These are phyloP conservation scores for Pelusios castaneus DNA, from an alignment of 2,113 vertebrate species.

Conservation along the genomic window DNA sequence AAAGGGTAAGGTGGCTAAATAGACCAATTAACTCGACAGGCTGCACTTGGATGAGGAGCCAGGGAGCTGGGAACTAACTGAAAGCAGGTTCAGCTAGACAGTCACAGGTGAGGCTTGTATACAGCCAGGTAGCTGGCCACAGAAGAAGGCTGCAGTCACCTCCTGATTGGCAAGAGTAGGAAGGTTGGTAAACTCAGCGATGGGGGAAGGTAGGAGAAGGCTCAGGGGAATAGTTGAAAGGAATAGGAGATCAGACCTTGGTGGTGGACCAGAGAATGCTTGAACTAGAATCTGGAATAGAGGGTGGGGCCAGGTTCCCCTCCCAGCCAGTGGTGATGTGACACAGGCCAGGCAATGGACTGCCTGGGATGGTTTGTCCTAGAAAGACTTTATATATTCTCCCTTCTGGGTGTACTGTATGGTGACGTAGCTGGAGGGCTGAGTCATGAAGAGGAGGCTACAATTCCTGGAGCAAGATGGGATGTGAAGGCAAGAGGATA, in stretches of 20 bases:
- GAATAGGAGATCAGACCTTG: not conserved
- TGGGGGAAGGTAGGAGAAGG: not conserved
- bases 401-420: not conserved
- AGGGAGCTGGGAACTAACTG: too few species aligned
- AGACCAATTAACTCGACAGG: not conserved
- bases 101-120: not conserved
- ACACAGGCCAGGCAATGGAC: not conserved
- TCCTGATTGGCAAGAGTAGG: not conserved
- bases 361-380: not conserved
- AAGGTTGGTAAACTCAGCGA: not conserved
- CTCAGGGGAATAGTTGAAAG: not conserved
- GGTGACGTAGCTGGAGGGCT: not conserved
- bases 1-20: not conserved
- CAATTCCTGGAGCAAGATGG: too few species aligned
- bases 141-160: not conserved
- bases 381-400: not conserved
- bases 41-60: too few species aligned
- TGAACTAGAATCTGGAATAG: not conserved
- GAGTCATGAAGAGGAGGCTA: not conserved
- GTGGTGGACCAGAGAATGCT: not conserved
- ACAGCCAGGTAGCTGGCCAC: not conserved
- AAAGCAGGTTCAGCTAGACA: too few species aligned
- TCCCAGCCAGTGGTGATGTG: not conserved
- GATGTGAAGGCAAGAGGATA: too few species aligned
- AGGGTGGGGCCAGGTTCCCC: not conserved